A percentile compares a stretch with the other conserved stretches of the same genome.
These are phyloP conservation scores for Vidua chalybeata DNA, from an alignment of 2,113 vertebrate genomes.

Conservation along the genomic window DNA sequence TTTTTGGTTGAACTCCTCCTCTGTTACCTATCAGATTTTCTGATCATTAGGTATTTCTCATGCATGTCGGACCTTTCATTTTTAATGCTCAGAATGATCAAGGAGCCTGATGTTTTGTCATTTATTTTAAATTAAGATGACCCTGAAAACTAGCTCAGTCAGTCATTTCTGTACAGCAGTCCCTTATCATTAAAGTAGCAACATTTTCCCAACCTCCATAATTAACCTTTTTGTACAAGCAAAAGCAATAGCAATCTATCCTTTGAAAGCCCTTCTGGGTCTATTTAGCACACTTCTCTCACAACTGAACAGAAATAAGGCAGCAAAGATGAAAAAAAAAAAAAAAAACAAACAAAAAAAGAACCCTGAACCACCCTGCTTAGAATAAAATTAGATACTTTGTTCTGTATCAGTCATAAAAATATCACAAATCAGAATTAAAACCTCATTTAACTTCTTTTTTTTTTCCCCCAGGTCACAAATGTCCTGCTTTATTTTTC, in stretches of 20 bases:
- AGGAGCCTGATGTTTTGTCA: constrained; percentile 58
- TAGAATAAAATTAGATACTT: constrained; percentile 37
- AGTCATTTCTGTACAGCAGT: constrained; percentile 32
- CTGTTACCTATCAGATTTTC: constrained; percentile 39
- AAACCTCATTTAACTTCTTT: constrained; percentile 3
- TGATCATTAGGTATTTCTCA: constrained; percentile 54
- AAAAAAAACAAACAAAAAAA: neutral
- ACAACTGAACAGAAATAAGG: constrained; percentile 45
- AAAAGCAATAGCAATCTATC: constrained; percentile 37
- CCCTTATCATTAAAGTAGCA: constrained; percentile 57
- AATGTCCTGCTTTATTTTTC: constrained; percentile 4
- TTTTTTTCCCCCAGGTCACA: neutral
- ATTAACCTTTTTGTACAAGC: constrained; percentile 60
- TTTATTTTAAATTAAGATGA: constrained; percentile 64
- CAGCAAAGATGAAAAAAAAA: neutral
- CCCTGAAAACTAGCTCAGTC: constrained; percentile 53
- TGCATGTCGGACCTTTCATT: constrained; percentile 47
- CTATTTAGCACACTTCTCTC: constrained; percentile 52
- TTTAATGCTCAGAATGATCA: constrained; percentile 35
- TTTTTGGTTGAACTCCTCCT: constrained; percentile 31
- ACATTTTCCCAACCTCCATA: constrained; percentile 42
- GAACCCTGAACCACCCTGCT: neutral
- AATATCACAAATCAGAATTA: constrained; percentile 7
- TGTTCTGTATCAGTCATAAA: constrained; percentile 30
- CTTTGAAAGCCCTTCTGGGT: constrained; percentile 57